These are phyloP conservation scores for Drosophila pectinifera DNA, from an alignment of 1,140 invertebrate species.

Conservation along the genomic window DNA sequence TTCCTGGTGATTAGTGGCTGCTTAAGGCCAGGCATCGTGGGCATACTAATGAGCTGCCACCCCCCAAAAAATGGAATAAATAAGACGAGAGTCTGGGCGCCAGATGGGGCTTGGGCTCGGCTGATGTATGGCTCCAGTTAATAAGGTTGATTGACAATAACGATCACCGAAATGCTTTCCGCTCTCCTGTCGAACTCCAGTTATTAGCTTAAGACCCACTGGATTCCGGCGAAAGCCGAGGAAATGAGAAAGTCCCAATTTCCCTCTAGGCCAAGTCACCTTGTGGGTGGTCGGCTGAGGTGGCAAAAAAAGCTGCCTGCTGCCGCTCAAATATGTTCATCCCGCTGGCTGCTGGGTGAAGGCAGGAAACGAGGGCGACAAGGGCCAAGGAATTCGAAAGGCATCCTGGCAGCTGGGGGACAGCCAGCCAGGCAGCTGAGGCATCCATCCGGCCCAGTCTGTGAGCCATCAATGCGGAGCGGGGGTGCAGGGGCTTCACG, in stretches of 20 bases:
- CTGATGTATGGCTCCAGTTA: constrained; percentile 19
- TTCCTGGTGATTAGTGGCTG: constrained; percentile 34
- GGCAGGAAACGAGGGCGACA: constrained; percentile 35
- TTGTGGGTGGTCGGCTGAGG: constrained; percentile 8
- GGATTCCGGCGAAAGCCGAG: constrained; percentile 12
- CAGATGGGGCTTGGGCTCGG: background rate
- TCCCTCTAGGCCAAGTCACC: constrained; percentile 13
- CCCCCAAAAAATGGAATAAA: background rate
- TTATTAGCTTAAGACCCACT: constrained; percentile 8
- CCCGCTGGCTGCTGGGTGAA: constrained; percentile 32
- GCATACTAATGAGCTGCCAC: constrained; percentile 35
- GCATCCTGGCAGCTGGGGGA: constrained; percentile 19
- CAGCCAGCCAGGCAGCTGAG: constrained; percentile 7
- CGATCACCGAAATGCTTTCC: constrained; percentile 14
- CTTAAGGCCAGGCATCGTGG: constrained; percentile 9
- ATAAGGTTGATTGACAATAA: constrained; percentile 40
- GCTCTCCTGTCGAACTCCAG: constrained; percentile 16
- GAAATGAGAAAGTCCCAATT: constrained; percentile 51
- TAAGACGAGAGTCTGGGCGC: constrained; percentile 9
- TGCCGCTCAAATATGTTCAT: constrained; percentile 41
- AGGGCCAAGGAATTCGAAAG: constrained; percentile 19
- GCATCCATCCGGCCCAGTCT: constrained; percentile 7
- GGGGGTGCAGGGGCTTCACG: background rate
- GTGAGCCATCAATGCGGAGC: constrained; percentile 14
- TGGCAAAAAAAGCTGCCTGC: background rate